A percentile compares a stretch with the other conserved stretches of the same genome.
phyloP scores from a whole-genome alignment of 2,797 vertebrate species.

The Acrossocheilus fasciatus region DNA sequence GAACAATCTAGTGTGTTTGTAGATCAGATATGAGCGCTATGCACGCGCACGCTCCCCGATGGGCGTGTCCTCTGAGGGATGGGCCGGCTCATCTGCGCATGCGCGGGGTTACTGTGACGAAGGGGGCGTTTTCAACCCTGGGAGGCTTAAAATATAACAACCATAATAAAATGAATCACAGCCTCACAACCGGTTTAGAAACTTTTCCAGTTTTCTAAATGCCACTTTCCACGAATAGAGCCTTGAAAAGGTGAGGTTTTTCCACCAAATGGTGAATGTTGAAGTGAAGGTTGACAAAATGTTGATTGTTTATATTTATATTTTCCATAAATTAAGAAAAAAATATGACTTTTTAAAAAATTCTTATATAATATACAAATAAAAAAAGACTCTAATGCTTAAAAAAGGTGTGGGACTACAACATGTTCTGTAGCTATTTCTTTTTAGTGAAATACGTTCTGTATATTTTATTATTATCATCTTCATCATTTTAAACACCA shows the following conservation, averaged over 20 bases:
- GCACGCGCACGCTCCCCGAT: background rate
- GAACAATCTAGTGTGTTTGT: background rate
- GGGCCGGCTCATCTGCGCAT: conserved; percentile 17
- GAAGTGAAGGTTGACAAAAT: background rate
- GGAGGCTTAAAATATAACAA: conserved; percentile 10
- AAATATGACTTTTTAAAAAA: background rate
- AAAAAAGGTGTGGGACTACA: background rate
- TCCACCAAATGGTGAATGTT: background rate
- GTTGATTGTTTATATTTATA: background rate
- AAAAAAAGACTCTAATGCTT: background rate
- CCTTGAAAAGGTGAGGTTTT: background rate
- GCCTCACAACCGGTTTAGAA: background rate
- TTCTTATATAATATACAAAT: background rate
- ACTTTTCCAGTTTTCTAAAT: conserved; percentile 15
- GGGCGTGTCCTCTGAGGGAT: conserved; percentile 39
- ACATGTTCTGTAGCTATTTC: background rate
- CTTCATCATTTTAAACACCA: background rate
- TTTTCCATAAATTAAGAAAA: background rate
- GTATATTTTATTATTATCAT: no score
- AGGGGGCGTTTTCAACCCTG: background rate
- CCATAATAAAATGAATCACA: background rate
- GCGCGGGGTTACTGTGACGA: background rate
- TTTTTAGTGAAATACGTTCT: background rate
- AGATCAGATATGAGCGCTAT: conserved; percentile 30
- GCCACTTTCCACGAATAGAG: background rate